Evolutionary conservation across 2,888 invertebrate genomes (phyloP), one percentile per base, ranked within the genome.

Genomic region (Dicyrtomina minuta): DNA sequence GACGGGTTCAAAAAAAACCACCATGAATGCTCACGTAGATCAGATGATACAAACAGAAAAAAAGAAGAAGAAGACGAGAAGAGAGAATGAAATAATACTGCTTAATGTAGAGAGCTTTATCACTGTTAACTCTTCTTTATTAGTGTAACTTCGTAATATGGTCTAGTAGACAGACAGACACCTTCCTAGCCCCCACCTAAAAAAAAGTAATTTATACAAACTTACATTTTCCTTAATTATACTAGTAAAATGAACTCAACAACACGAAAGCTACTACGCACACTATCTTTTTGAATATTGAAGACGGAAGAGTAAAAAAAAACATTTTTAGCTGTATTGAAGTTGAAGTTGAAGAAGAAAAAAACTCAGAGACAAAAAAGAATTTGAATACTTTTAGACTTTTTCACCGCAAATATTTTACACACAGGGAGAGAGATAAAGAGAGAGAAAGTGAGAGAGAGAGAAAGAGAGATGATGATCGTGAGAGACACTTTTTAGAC

Each of bases 101-200:
- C 71, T 70, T 74, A 62, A 62, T 61, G 74, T 74, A 74, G 74
- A 72, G 72, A 72, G 74, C 72, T 74, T 74, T 74, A 74, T 74
- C 68, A 74, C 68, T 72, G 74, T 73, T 73, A 71, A 71, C 69
- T 69, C 68, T 64, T 67, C 65, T 65, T 70, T 72, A 70, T 66
- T n/a, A n/a, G n/a, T 8, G 33, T 33, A 33, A 60, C 12, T 27
- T n/a, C 13, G 61, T 66, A 39, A 24, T 13, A 58, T 39, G 61
- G 61, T 61, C 44, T 60, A n/a, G 60, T 55, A 55, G 33, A 22
- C 2, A 53, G 12, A n/a, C 8, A n/a, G 6, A 49, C 49, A 49
- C 49, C 24, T 24, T 22, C 51, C 24, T 24, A 3, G 22, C 5
- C 51, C 8, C 51, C 22, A 20, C 5, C 22, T 46, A 15, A 46